These are phyloP conservation scores for Perognathus longimembris DNA, from an alignment of 2,113 vertebrate species.

Conservation along the genomic window DNA sequence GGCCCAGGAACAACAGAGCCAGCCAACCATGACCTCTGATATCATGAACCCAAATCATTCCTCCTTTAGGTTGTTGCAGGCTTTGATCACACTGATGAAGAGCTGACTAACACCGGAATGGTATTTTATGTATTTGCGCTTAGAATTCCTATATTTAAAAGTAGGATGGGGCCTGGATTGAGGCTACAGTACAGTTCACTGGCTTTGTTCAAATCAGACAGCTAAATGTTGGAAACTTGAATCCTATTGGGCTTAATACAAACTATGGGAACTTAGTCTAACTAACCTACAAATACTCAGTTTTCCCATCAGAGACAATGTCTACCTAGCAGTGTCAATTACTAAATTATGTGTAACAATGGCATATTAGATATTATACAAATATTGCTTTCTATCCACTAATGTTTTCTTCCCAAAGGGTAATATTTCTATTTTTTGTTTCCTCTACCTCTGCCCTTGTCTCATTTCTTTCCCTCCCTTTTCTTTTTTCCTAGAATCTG, in stretches of 20 bases:
- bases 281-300: neutral
- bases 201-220: neutral
- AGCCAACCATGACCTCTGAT: neutral
- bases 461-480: neutral
- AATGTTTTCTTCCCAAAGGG: neutral
- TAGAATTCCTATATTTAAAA: constrained; percentile 18
- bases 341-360: constrained; percentile 6
- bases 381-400: neutral
- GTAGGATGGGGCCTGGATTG: neutral
- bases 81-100: neutral
- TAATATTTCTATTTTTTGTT: neutral
- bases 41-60: too few species aligned
- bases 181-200: neutral
- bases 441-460: neutral
- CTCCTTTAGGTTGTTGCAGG: neutral
- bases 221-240: neutral
- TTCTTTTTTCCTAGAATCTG: constrained; percentile 8
- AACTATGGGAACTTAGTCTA: neutral
- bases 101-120: neutral
- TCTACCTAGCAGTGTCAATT: neutral
- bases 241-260: neutral
- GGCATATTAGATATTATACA: neutral
- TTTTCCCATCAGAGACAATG: neutral
- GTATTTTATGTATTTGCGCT: neutral
- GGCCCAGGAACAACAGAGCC: neutral